These are phyloP conservation scores for Pluvialis apricaria DNA, from an alignment of 2,113 vertebrate genomes.

Conservation along the genomic window DNA sequence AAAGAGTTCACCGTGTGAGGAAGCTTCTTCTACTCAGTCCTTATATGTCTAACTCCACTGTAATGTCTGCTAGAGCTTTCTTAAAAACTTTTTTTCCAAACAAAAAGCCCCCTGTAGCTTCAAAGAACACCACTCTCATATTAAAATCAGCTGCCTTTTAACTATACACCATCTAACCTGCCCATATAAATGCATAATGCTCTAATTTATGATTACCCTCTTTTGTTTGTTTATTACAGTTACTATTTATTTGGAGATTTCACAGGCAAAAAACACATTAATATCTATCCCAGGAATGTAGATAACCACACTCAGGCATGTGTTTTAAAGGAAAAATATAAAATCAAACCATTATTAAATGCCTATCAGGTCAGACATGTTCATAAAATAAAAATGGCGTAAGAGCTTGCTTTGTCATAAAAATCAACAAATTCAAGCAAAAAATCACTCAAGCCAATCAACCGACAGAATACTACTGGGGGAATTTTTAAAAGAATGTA, in stretches of 20 bases:
- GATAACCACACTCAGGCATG: neutral
- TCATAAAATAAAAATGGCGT: neutral
- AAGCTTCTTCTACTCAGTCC: neutral
- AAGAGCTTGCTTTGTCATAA: neutral
- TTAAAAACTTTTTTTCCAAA: neutral
- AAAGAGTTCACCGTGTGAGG: neutral
- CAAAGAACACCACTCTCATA: neutral
- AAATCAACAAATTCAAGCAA: neutral
- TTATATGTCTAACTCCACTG: constrained; percentile 6
- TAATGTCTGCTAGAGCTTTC: neutral
- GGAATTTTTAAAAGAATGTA: neutral
- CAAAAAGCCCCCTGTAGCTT: neutral
- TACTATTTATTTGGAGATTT: neutral
- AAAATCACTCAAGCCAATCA: neutral
- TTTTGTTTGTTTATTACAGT: neutral
- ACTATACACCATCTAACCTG: neutral
- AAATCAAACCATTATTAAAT: neutral
- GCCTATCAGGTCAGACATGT: neutral
- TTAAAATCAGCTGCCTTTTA: neutral
- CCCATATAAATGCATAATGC: accelerated
- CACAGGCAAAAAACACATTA: neutral
- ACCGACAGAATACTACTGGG: neutral
- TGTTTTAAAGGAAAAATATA: neutral
- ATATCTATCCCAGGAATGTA: neutral
- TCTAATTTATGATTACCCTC: neutral